Conservation (phyloP, 2,888 invertebrate species). For the Peribatodes rhomboidaria region DNA sequence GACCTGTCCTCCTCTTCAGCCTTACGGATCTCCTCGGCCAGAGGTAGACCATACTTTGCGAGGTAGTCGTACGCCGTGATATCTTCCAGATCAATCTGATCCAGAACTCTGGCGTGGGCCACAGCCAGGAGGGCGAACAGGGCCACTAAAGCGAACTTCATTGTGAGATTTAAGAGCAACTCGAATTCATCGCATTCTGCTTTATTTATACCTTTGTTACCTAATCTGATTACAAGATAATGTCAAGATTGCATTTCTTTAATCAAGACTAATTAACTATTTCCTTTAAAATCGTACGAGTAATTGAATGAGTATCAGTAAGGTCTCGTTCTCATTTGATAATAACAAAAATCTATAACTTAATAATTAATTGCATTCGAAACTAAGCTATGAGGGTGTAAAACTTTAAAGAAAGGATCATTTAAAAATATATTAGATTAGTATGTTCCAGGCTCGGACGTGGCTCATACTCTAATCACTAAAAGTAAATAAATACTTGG, state of each 20-base stretch:
- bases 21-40: slow-evolving; percentile 53
- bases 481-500: no score
- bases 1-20: slow-evolving; percentile 49
- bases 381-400: no score
- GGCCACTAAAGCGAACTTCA: slow-evolving; percentile 36
- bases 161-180: slow-evolving; percentile 27
- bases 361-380: no score
- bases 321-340: not conserved
- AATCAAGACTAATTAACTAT: slow-evolving; percentile 5
- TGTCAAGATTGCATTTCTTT: slow-evolving; percentile 2
- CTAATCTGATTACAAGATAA: slow-evolving; percentile 19
- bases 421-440: no score
- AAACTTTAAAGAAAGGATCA: no score
- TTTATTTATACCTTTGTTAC: slow-evolving; percentile 7
- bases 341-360: no score
- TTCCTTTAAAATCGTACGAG: not conserved
- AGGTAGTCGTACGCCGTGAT: slow-evolving; percentile 55
- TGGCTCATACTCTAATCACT: no score
- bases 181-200: not conserved
- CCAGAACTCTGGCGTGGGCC: slow-evolving; percentile 32
- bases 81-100: slow-evolving; percentile 36
- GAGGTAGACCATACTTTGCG: slow-evolving; percentile 53
- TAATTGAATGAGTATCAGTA: not conserved
- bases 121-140: slow-evolving; percentile 45
- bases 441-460: no score